Evolutionary conservation across 1,140 invertebrate species (phyloP).

Genomic region (Euglossa dilemma): DNA sequence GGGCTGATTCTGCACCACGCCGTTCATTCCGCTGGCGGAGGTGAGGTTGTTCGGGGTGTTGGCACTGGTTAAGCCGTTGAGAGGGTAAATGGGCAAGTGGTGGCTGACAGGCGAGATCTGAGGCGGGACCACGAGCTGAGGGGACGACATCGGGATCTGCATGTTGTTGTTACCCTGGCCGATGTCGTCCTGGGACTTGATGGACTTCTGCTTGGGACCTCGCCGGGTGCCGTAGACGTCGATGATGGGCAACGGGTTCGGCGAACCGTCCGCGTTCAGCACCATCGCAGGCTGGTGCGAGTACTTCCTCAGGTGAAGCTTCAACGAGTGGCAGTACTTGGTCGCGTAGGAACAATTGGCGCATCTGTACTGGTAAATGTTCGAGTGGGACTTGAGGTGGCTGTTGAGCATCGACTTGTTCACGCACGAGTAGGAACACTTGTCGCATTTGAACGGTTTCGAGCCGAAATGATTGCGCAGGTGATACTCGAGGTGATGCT

Average conservation of each 20-base stretch:
- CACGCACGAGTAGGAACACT: constrained; percentile 96
- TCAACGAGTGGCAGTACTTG: constrained; percentile 99
- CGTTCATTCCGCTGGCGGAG: background rate
- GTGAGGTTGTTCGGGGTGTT: background rate
- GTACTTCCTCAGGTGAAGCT: constrained; percentile 97
- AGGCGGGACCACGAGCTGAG: background rate
- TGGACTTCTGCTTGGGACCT: constrained; percentile 89
- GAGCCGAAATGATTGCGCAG: constrained; percentile 96
- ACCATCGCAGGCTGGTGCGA: constrained; percentile 93
- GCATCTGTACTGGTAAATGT: constrained; percentile 98
- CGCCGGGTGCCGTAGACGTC: constrained; percentile 94
- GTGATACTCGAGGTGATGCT: constrained; percentile 99
- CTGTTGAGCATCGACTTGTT: constrained; percentile 99
- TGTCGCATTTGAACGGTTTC: constrained; percentile 97
- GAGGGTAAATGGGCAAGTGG: background rate
- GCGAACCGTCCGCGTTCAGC: constrained; percentile 93
- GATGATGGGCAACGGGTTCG: constrained; percentile 93
- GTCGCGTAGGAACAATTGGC: constrained; percentile 97
- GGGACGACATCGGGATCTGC: background rate
- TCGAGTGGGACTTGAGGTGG: constrained; percentile 99
- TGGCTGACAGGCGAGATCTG: background rate
- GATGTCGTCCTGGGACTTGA: constrained; percentile 49
- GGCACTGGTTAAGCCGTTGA: background rate
- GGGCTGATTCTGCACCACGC: background rate
- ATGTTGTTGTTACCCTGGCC: constrained; percentile 20